Evolutionary conservation across 2,113 vertebrate species (phyloP), one percentile per base, ranked within the genome.

Genomic region (Brachionichthys hirsutus): DNA sequence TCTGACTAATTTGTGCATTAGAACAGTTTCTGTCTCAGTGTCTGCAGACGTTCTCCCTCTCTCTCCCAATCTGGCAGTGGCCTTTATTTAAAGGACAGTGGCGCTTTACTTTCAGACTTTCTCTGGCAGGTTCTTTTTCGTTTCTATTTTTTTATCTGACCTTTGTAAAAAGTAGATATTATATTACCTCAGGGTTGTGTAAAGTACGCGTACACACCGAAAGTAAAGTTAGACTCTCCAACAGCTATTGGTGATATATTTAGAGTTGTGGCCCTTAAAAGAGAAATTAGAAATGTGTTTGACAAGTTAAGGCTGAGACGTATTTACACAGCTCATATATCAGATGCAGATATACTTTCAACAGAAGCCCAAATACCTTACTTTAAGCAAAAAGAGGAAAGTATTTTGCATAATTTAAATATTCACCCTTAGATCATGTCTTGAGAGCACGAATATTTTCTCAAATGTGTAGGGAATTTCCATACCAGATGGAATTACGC

Each of bases 81-180:
- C 79, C 67, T 83, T 84, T 66, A 36, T 13, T 19, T 72, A 72
- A 82, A 85, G 84, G 70, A 81, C 78, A 86, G 42, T 12, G 0
- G 36, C 70, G 64, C 43, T 2, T 79, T 67, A n/a, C n/a, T 50
- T 30, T 47, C 8, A 40, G 53, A 69, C 68, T 73, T 72, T 64
- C 45, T 67, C 56, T 75, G 75, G 63, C 82, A 70, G 82, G n/a
- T n/a, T n/a, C 59, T n/a, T 80, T 83, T 79, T 57, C 80, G 24
- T 4, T 2, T 53, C n/a, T n/a, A n/a, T n/a, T n/a, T 80, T 83
- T 79, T 57, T 42, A 47, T 58, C 50, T 82, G 86, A 84, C 83
- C 78, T 85, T 83, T 47, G 36, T 85, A 24, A 73, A 62, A 75
- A 84, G 60, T 64, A 69, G 56, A 61, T 44, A 52, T 77, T 63